Evolutionary conservation across 2,888 invertebrate species (phyloP).

Genomic region (Phengaris arion): DNA sequence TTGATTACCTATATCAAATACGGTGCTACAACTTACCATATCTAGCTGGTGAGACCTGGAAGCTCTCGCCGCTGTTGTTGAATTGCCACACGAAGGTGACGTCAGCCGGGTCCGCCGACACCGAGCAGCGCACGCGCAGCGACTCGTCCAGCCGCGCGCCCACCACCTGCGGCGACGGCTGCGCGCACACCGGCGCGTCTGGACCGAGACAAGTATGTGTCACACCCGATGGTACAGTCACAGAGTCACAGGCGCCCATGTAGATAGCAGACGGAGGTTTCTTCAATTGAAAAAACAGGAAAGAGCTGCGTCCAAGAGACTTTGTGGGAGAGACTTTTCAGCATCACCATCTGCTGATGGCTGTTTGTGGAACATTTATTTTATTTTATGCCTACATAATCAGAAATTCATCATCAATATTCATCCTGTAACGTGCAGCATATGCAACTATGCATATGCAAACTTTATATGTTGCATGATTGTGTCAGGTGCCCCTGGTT

Average conservation of each 20-base stretch:
- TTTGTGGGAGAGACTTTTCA: no score
- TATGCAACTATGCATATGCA: no score
- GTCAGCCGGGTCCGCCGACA: conserved; percentile 91
- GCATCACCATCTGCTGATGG: conserved; percentile 1
- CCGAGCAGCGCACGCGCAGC: conserved; percentile 88
- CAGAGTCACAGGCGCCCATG: neutral
- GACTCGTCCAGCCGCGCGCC: conserved; percentile 92
- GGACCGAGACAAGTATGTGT: neutral
- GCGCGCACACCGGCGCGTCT: conserved; percentile 91
- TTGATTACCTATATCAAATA: no score
- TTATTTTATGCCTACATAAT: no score
- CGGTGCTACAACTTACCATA: conserved; percentile 53
- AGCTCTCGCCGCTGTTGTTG: conserved; percentile 92
- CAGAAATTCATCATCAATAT: no score
- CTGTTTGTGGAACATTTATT: neutral
- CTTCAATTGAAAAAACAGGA: neutral
- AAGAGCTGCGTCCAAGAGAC: no score
- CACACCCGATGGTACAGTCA: neutral
- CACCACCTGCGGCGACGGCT: conserved; percentile 84
- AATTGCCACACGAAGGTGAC: conserved; percentile 94
- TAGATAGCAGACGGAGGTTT: neutral
- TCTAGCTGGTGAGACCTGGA: conserved; percentile 86
- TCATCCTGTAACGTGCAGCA: no score
- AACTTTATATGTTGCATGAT: no score
- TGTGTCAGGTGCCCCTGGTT: no score